Base-by-base conservation (phyloP, 2,797 vertebrate species). In the Novumbra hubbsi region DNA sequence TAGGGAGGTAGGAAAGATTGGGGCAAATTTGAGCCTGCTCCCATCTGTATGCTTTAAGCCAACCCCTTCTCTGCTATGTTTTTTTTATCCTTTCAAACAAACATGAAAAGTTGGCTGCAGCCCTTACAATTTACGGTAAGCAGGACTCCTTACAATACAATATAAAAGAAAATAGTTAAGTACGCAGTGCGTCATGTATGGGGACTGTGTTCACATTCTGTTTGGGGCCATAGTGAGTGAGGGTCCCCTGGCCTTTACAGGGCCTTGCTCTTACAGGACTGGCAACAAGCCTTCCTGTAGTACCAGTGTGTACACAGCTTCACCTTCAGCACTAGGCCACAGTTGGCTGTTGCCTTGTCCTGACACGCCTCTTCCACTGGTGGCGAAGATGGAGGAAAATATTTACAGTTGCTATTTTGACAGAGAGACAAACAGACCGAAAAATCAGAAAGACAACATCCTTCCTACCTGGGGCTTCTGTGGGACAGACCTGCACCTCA, bases 221-320 rank as follows among this genome's bases (percentile, higher is more conserved):
- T 34, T 71, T 80, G 81, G 65, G 67, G 67, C 75, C 41, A 65
- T 68, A 60, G 17, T 73, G 1, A 38, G 52, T 17, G n/a, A 5
- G 32, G 8, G 32, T 15, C 24, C 62, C 27, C 14, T 28, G 60
- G 62, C 62, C 16, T 14, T 1, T 72, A 95, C 86, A 92, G 83
- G 84, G 88, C 30, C 16, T 87, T 92, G 9, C 90, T 92, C 64
- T 83, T 92, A 65, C 96, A 97, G 2, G 93, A 93, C 81, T 88
- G 78, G 85, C 94, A 96, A 91, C 95, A 95, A 87, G 94, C 94
- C 81, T 93, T 96, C 74, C 94, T 94, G 88, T 95, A 95, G 91
- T 95, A 95, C 94, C 94, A 95, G 64, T 95, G 94, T 1, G 95
- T 95, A 66, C 94, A 95, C 78, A 95, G 92, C 78, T 95, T 96